phyloP scores from a whole-genome alignment of 1,140 invertebrate genomes.

The Temnothorax longispinosus region DNA sequence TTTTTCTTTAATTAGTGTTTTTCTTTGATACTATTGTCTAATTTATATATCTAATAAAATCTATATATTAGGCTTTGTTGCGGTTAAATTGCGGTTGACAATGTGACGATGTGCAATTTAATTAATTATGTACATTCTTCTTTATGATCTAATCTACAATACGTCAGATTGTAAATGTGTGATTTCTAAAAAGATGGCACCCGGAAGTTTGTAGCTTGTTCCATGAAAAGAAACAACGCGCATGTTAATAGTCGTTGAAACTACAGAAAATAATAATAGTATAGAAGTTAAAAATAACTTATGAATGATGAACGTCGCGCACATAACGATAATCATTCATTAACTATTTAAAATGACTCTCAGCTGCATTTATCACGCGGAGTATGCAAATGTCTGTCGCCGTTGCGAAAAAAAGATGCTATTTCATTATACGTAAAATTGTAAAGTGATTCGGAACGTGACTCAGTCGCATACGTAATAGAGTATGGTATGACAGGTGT shows the following conservation, averaged over 20 bases:
- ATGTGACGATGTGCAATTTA: conserved; percentile 10
- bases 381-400: conserved; percentile 18
- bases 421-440: conserved; percentile 5
- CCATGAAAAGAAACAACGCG: not conserved
- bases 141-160: not conserved
- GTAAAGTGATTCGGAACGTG: conserved; percentile 1
- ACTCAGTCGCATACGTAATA: conserved; percentile 23
- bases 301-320: not conserved
- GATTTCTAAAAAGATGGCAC: not conserved
- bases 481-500: not conserved
- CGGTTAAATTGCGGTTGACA: conserved; percentile 13
- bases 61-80: not conserved
- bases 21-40: not conserved
- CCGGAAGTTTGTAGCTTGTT: not conserved
- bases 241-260: not conserved
- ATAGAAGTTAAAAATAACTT: conserved; percentile 35
- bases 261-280: conserved; percentile 32
- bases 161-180: not conserved
- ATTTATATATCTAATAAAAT: not conserved
- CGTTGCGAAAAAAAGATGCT: not conserved
- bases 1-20: not conserved
- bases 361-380: not conserved
- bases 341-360: conserved; percentile 41
- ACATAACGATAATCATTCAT: conserved; percentile 15
- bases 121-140: conserved; percentile 21